phyloP scores from a whole-genome alignment of 2,797 vertebrate genomes.

The Rhinophrynus dorsalis region DNA sequence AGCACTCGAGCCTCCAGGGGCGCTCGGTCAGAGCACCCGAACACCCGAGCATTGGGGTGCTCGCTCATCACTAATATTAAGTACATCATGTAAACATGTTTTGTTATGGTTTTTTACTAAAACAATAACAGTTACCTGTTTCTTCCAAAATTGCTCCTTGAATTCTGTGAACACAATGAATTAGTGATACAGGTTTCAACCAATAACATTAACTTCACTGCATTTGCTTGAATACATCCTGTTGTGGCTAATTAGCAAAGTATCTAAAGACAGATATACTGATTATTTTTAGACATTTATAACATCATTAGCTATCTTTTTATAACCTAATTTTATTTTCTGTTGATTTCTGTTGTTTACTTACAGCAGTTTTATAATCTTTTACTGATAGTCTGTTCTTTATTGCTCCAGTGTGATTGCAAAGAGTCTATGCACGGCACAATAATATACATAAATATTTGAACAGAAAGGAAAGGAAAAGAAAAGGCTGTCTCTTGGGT shows the following conservation, averaged over 20 bases:
- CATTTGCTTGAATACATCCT: slow-evolving; percentile 40
- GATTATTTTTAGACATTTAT: slow-evolving; percentile 58
- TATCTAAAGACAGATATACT: slow-evolving; percentile 52
- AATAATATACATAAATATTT: slow-evolving; percentile 78
- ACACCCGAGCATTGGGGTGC: no score
- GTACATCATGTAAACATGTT: no score
- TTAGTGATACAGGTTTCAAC: not conserved
- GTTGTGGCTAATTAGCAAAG: slow-evolving; percentile 52
- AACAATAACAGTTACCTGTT: not conserved
- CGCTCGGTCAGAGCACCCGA: no score
- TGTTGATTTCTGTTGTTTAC: slow-evolving; percentile 77
- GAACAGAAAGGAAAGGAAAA: slow-evolving; percentile 72
- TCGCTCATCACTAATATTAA: no score
- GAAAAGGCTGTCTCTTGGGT: slow-evolving; percentile 62
- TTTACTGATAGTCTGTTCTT: slow-evolving; percentile 73
- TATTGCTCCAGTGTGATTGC: slow-evolving; percentile 70
- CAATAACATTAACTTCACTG: slow-evolving; percentile 27
- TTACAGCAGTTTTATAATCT: slow-evolving; percentile 72
- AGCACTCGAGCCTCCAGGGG: no score
- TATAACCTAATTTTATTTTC: slow-evolving; percentile 79
- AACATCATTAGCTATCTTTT: slow-evolving; percentile 52
- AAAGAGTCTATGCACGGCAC: slow-evolving; percentile 62
- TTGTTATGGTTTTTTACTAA: no score
- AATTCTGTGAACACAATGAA: slow-evolving; percentile 12
- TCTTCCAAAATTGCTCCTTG: not conserved